Evolutionary conservation across 92 coral and sea anemone genomes (phyloP).

Genomic region (Siderastrea radians): DNA sequence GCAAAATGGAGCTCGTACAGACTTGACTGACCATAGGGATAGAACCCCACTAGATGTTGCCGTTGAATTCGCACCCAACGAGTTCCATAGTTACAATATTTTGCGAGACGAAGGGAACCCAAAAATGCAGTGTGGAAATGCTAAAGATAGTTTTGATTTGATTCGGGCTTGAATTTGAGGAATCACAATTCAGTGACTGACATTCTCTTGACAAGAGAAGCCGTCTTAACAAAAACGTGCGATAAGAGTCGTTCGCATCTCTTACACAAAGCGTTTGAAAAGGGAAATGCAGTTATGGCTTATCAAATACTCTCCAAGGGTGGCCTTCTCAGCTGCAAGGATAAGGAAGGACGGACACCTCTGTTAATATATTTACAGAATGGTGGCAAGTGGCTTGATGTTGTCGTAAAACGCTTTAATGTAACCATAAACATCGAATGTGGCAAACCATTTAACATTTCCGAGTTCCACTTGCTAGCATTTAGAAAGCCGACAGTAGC

Average conservation of each 20-base stretch:
- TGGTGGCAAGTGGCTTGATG: conserved; percentile 67
- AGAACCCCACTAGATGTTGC: conserved; percentile 24
- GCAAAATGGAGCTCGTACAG: background rate
- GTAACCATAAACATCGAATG: conserved; percentile 63
- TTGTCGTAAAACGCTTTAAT: conserved; percentile 47
- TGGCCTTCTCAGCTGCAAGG: conserved; percentile 44
- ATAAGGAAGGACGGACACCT: conserved; percentile 45
- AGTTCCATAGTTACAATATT: background rate
- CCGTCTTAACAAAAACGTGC: background rate
- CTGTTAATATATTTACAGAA: conserved; percentile 58
- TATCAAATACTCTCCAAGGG: conserved; percentile 3
- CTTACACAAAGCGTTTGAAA: conserved; percentile 26
- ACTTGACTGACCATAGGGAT: background rate
- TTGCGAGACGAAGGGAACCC: too few relatives aligned
- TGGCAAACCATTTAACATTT: conserved; percentile 47
- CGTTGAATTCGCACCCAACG: background rate
- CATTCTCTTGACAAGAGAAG: conserved; percentile 11
- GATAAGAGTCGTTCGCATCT: too few relatives aligned
- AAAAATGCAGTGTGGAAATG: too few relatives aligned
- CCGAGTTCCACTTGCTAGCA: conserved; percentile 78
- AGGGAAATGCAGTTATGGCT: conserved; percentile 1
- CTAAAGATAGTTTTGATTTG: background rate
- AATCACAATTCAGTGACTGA: conserved; percentile 4
- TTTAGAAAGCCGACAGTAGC: conserved; percentile 45
- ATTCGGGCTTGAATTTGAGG: background rate